phyloP scores from a whole-genome alignment of 2,797 vertebrate species.

The Rhabdophis nuchalis region DNA sequence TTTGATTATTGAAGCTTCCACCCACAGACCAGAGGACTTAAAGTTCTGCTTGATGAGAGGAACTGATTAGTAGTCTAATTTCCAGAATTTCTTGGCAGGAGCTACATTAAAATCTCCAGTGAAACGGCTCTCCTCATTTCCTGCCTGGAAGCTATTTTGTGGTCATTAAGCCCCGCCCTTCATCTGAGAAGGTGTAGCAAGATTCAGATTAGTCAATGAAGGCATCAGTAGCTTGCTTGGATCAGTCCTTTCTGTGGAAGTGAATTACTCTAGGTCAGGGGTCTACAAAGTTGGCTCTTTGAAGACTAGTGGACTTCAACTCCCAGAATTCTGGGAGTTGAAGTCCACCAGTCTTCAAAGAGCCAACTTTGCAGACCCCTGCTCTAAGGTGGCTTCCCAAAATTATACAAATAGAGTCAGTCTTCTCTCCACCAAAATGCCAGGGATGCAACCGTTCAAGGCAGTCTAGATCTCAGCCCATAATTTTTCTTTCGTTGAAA shows the following conservation, averaged over 20 bases:
- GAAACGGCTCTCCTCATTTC: background rate
- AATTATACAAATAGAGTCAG: background rate
- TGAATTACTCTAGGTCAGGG: background rate
- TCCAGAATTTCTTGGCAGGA: background rate
- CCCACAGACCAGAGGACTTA: background rate
- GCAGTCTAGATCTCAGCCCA: background rate
- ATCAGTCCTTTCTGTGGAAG: background rate
- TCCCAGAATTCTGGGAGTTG: too few species aligned
- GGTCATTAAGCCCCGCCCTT: background rate
- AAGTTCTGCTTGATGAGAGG: background rate
- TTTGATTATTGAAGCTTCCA: background rate
- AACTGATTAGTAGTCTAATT: background rate
- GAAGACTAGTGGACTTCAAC: too few species aligned
- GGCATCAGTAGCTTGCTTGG: background rate
- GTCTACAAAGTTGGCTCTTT: too few species aligned
- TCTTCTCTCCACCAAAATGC: background rate
- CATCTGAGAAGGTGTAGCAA: background rate
- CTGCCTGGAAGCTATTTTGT: background rate
- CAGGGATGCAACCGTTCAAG: background rate
- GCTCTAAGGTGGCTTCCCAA: background rate
- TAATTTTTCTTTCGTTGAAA: background rate
- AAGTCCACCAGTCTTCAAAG: too few species aligned
- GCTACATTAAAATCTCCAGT: background rate
- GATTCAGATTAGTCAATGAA: background rate
- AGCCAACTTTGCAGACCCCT: too few species aligned